Conservation (phyloP, 2,888 invertebrate genomes). For the Ommatoiulus sabulosus region DNA sequence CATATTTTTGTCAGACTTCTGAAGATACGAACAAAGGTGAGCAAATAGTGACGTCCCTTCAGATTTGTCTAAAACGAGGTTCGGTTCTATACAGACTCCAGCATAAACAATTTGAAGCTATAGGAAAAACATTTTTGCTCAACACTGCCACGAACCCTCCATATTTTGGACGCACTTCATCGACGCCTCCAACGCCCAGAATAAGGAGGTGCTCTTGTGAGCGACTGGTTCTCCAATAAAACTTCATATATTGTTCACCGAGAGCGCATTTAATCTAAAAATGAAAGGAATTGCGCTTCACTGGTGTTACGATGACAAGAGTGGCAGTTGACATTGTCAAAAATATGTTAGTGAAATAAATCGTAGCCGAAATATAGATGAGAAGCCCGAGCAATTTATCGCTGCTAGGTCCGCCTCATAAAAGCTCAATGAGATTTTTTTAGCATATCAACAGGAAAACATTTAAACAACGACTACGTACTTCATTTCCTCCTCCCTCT, state of each 20-base stretch:
- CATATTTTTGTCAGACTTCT: no score
- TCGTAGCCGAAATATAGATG: not conserved
- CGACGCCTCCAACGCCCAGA: not conserved
- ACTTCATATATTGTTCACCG: not conserved
- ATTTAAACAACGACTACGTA: not conserved
- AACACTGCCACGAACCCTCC: not conserved
- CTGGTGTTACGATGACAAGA: slow-evolving; percentile 34
- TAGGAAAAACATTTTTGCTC: not conserved
- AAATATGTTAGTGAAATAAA: slow-evolving; percentile 34
- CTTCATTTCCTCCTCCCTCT: slow-evolving; percentile 8
- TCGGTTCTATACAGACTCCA: no score
- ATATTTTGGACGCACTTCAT: not conserved
- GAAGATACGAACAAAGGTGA: no score
- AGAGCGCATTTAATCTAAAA: not conserved
- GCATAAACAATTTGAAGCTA: no score
- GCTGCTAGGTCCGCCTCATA: not conserved
- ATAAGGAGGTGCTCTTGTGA: not conserved
- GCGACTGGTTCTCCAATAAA: not conserved
- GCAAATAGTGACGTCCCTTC: no score
- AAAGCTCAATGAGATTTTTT: slow-evolving; percentile 25
- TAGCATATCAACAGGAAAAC: slow-evolving; percentile 34
- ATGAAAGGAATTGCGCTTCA: slow-evolving; percentile 7
- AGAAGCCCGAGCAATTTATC: not conserved
- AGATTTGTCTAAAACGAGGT: no score
- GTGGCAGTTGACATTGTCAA: slow-evolving; percentile 15